Evolutionary conservation across 2,888 invertebrate species (phyloP), one percentile per base, ranked within the genome.

Genomic region (Drosophila planitibia): DNA sequence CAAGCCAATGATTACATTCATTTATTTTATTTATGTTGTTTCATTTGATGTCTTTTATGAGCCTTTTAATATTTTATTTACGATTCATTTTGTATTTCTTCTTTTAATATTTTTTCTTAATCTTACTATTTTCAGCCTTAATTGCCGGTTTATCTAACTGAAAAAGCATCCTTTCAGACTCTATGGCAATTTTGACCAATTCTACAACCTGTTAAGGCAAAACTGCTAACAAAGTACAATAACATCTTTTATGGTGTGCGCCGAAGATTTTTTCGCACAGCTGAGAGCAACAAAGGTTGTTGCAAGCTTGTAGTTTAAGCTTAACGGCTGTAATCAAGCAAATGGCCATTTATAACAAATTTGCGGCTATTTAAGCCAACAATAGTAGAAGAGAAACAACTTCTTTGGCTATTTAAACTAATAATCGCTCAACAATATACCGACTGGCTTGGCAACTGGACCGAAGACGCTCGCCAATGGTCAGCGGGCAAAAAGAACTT

Each of bases 341-440:
- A 33, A 35, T 22, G 41, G 16, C 28, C 66, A 64, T 71, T 76
- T 70, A 68, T 57, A 71, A 61, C 71, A 81, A 67, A 76, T 83
- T 82, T 54, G 67, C 71, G 68, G 81, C 81, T 54, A 80, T 80
- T 83, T 72, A 59, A 62, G 72, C 39, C 14, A 61, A 61, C 72
- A 69, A 71, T 53, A 60, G 41, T 22, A 67, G 39, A 65, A 61
- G 61, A 47, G 69, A 65, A 66, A 72, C 54, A 80, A 74, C 67
- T 64, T 63, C 69, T 63, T 44, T 65, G 73, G 80, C 82, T 71
- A 82, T 84, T 83, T 88, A 85, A 84, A 85, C 84, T 84, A 84
- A 84, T 87, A 87, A 85, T 70, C 65, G 85, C 72, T 81, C 60
- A 75, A 70, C 74, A 75, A 72, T 78, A 63, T 58, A 77, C 59